Evolutionary conservation across 2,797 vertebrate species (phyloP).

Genomic region (Decapterus maruadsi): DNA sequence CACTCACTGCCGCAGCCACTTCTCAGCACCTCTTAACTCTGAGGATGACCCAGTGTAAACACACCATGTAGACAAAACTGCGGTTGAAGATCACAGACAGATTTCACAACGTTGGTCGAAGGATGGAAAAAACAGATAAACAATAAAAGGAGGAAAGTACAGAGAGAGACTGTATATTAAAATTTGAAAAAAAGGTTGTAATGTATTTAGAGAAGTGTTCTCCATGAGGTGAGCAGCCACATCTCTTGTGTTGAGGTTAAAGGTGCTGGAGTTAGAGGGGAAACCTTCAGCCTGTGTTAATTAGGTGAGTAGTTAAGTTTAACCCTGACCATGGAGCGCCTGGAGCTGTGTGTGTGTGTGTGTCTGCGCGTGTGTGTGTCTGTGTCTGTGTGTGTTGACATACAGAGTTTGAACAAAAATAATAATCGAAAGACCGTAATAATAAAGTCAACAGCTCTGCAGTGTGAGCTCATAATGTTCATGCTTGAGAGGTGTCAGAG

Average conservation of each 20-base stretch:
- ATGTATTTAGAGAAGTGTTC: constrained; percentile 20
- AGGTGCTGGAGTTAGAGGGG: constrained; percentile 71
- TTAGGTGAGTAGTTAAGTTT: constrained; percentile 72
- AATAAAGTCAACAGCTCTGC: background rate
- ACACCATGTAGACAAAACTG: background rate
- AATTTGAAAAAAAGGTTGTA: background rate
- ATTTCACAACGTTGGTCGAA: background rate
- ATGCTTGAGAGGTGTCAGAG: background rate
- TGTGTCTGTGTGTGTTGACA: background rate
- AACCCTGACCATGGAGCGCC: constrained; percentile 50
- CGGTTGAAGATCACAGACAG: constrained; percentile 2
- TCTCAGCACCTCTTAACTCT: constrained; percentile 1
- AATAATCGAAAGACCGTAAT: background rate
- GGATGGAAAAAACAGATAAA: background rate
- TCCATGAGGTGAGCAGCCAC: constrained; percentile 11
- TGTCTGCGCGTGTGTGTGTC: too few relatives aligned
- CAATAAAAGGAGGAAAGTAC: constrained; percentile 14
- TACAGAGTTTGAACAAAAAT: background rate
- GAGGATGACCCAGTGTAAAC: constrained; percentile 29
- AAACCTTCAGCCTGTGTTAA: constrained; percentile 67
- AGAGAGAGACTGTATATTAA: background rate
- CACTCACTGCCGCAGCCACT: background rate
- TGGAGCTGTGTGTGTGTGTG: constrained; percentile 39
- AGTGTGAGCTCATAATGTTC: background rate
- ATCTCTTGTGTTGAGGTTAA: constrained; percentile 58